Evolutionary conservation across 2,113 vertebrate species (phyloP).

Genomic region (Ochotona princeps): DNA sequence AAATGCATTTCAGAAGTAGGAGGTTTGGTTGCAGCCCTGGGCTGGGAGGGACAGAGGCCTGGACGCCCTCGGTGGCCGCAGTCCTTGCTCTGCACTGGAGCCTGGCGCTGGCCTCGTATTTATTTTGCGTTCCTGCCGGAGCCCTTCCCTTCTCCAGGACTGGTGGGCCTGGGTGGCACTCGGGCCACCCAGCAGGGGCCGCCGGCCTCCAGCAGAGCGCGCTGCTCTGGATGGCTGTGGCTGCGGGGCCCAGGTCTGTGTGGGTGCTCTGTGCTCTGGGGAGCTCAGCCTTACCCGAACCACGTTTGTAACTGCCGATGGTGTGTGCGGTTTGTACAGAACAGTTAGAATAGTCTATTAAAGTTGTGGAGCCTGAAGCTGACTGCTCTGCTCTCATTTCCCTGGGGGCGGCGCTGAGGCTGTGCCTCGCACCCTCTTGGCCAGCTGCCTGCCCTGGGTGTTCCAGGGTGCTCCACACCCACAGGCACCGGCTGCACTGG

Average conservation of each 20-base stretch:
- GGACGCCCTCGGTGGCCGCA: constrained; percentile 82
- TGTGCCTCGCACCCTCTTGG: fast-evolving
- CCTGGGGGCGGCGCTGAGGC: no score
- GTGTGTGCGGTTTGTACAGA: constrained; percentile 98
- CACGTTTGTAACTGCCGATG: constrained; percentile 95
- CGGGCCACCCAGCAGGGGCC: not conserved
- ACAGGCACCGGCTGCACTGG: fast-evolving
- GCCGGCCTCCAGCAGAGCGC: not conserved
- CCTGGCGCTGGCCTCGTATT: constrained; percentile 80
- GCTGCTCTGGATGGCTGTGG: constrained; percentile 30
- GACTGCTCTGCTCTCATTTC: no score
- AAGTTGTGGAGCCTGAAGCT: constrained; percentile 92
- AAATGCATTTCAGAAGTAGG: constrained; percentile 84
- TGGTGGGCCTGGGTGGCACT: no score
- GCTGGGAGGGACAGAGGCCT: constrained; percentile 50
- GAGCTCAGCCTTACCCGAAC: constrained; percentile 94
- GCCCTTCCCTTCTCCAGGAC: not conserved
- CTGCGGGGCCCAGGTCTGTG: not conserved
- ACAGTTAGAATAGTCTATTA: constrained; percentile 99
- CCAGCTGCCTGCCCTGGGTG: no score
- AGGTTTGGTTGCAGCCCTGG: constrained; percentile 83
- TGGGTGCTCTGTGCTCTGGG: no score
- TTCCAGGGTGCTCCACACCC: not conserved
- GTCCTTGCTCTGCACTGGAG: constrained; percentile 58
- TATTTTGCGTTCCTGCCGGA: constrained; percentile 85